These are phyloP conservation scores for Sebastes melanostomus DNA, from an alignment of 2,797 vertebrate genomes.

Conservation along the genomic window DNA sequence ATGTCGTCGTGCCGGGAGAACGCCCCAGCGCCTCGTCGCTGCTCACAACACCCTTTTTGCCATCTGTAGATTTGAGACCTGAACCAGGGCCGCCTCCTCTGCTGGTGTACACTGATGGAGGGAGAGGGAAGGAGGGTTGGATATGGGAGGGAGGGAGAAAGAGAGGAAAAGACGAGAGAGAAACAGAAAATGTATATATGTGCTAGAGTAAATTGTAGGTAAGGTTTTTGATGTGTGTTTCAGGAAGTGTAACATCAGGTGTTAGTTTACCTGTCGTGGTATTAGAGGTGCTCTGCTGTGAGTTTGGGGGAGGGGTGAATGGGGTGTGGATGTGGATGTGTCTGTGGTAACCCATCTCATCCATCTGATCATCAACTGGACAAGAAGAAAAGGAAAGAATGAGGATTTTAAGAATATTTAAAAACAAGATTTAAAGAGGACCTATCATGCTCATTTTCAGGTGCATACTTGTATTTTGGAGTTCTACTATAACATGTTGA, in stretches of 20 bases:
- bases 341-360: slow-evolving; percentile 73
- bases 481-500: too few species aligned
- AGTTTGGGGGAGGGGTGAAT: too few species aligned
- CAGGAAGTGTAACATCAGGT: neutral
- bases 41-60: slow-evolving; percentile 67
- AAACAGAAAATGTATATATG: neutral
- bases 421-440: neutral
- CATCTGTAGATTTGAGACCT: neutral
- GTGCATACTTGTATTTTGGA: too few species aligned
- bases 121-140: neutral
- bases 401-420: neutral
- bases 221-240: neutral
- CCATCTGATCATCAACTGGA: slow-evolving; percentile 32
- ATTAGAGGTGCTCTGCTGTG: neutral
- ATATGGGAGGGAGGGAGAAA: slow-evolving; percentile 32
- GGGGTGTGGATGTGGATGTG: slow-evolving; percentile 39
- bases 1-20: slow-evolving; percentile 80
- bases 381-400: neutral
- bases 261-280: slow-evolving; percentile 56
- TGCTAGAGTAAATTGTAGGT: neutral
- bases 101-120: slow-evolving; percentile 43
- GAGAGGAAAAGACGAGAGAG: neutral
- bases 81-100: slow-evolving; percentile 48
- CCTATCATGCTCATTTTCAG: too few species aligned
- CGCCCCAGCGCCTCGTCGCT: slow-evolving; percentile 66